Evolutionary conservation across 2,797 vertebrate species (phyloP).

Genomic region (Picus viridis): DNA sequence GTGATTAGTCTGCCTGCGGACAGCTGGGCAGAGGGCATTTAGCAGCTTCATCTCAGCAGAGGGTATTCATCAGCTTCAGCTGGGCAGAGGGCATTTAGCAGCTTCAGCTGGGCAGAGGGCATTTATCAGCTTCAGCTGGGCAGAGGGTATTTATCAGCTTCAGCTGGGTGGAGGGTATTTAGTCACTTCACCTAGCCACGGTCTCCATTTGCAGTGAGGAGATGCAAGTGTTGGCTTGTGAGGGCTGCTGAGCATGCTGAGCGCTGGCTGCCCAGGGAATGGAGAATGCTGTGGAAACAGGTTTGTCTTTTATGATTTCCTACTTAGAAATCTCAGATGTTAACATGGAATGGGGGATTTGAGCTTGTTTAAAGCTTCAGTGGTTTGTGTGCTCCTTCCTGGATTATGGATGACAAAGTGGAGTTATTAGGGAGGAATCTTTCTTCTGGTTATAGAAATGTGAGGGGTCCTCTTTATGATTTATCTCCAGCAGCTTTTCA

Average conservation of each 20-base stretch:
- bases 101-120: too few species aligned
- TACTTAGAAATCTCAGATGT: not conserved
- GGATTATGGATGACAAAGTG: not conserved
- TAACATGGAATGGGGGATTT: not conserved
- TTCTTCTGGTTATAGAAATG: not conserved
- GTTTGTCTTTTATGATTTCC: not conserved
- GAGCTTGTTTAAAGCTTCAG: not conserved
- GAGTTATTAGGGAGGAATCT: not conserved
- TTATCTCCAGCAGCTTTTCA: not conserved
- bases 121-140: too few species aligned
- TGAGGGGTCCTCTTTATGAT: not conserved
- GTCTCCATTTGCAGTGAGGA: not conserved
- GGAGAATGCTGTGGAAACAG: rapidly evolving
- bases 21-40: too few species aligned
- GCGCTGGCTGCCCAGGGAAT: not conserved
- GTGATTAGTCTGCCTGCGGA: rapidly evolving
- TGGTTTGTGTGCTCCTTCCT: not conserved
- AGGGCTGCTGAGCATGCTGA: not conserved
- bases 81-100: too few species aligned
- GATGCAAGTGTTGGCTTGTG: not conserved
- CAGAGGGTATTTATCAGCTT: too few species aligned
- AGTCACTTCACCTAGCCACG: not conserved
- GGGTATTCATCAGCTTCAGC: too few species aligned
- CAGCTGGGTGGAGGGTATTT: not conserved
- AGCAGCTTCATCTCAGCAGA: too few species aligned